A percentile compares a stretch with the other conserved stretches of the same genome.
Evolutionary conservation across 2,797 vertebrate species (phyloP).

Genomic region (Avahi laniger): DNA sequence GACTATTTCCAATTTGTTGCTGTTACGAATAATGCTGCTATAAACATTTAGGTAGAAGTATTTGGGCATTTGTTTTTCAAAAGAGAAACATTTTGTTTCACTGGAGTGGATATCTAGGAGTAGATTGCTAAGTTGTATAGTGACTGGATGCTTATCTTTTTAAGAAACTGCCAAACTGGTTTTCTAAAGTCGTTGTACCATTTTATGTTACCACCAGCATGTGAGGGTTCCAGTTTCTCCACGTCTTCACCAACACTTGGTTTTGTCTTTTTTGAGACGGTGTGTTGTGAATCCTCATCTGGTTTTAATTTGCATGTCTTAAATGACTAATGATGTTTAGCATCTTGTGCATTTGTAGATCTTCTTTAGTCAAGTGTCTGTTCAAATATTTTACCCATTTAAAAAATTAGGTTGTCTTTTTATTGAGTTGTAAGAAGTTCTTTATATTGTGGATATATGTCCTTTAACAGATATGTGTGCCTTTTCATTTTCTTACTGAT

Average conservation of each 20-base stretch:
- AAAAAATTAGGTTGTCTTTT: neutral
- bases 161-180: neutral
- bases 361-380: neutral
- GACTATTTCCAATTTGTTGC: neutral
- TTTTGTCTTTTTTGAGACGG: neutral
- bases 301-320: slow-evolving; percentile 45
- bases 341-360: neutral
- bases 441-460: neutral
- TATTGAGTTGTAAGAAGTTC: neutral
- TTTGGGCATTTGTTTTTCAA: neutral
- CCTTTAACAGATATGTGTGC: neutral
- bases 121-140: neutral
- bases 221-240: neutral
- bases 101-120: neutral
- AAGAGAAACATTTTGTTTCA: neutral
- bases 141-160: neutral
- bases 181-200: neutral
- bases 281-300: slow-evolving; percentile 6
- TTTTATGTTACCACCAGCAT: neutral
- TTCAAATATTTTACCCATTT: neutral
- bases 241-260: neutral
- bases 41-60: neutral
- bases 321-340: neutral
- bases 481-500: neutral
- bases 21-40: neutral